phyloP scores from a whole-genome alignment of 2,888 invertebrate genomes.

The Rhagium mordax region DNA sequence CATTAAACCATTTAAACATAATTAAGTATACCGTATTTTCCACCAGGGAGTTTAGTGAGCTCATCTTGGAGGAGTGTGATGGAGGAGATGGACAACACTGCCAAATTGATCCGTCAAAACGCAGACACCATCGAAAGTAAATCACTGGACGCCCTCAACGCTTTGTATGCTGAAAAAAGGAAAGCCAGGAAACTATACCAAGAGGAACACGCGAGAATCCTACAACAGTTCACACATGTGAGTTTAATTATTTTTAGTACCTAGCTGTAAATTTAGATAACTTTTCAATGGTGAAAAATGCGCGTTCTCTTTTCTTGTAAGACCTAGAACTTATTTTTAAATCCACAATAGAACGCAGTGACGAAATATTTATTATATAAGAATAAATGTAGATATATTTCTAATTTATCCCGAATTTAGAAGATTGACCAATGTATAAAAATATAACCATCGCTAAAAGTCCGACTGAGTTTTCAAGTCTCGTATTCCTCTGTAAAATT shows the following conservation, averaged over 20 bases:
- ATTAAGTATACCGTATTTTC: background rate
- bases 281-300: constrained; percentile 32
- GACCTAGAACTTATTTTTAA: background rate
- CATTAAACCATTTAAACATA: background rate
- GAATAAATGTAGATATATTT: background rate
- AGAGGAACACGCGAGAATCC: constrained; percentile 90
- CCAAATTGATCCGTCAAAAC: constrained; percentile 86
- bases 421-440: background rate
- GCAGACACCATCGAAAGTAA: constrained; percentile 88
- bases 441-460: background rate
- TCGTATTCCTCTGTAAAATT: background rate
- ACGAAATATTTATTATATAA: background rate
- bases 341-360: background rate
- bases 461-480: no score
- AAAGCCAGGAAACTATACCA: constrained; percentile 89
- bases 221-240: constrained; percentile 86
- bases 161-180: constrained; percentile 89
- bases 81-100: constrained; percentile 90
- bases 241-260: constrained; percentile 62
- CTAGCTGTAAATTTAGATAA: constrained; percentile 31
- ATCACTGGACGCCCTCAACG: constrained; percentile 85
- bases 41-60: constrained; percentile 77
- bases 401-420: background rate
- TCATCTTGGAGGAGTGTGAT: constrained; percentile 89
- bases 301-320: constrained; percentile 26